Base-by-base conservation (phyloP, 1,140 invertebrate species). In the Caenorhabditis latens region DNA sequence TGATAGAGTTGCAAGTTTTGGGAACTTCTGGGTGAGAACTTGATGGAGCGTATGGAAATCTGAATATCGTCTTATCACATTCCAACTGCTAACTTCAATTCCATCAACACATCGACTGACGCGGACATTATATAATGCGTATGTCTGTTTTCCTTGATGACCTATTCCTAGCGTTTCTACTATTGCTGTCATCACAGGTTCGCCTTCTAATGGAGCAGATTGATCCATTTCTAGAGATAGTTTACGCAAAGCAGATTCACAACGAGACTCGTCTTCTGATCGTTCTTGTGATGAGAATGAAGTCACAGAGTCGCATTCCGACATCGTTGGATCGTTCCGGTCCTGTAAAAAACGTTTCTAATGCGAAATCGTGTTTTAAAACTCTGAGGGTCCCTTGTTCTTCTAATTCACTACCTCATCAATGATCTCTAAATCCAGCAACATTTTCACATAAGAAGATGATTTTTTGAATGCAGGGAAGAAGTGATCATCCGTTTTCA, bases 11-110 rank as follows among this genome's bases (percentile, higher is more conserved):
- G 94, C 94, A 4, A 98, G 92, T 92, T 96, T 95, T 79, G 95
- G 95, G 94, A 95, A 97, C 95, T 93, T 96, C 95, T 90, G 88
- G 84, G 88, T 83, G 57, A 93, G 83, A 58, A 89, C 86, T 46
- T 94, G 94, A 91, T 96, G 95, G 9, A 98, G 93, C 91, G 96
- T 96, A 91, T 97, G 95, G 93, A 98, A 98, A 93, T 98, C 97
- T 50, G 96, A 97, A 91, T 98, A 98, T 84, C 94, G 90, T 83
- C 95, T 87, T 84, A 94, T 93, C n/a, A 94, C 93, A 90, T 94
- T 93, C 93, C 94, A 94, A n/a, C 95, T 95, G n/a, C 90, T 86
- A 92, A 95, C 94, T 89, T 95, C 95, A 5, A 94, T 46, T 46
- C 87, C 87, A 42, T 84, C 46, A 16, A 82, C 21, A 58, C 9